Evolutionary conservation across 2,888 invertebrate genomes (phyloP).

Genomic region (Apodemia duryi): DNA sequence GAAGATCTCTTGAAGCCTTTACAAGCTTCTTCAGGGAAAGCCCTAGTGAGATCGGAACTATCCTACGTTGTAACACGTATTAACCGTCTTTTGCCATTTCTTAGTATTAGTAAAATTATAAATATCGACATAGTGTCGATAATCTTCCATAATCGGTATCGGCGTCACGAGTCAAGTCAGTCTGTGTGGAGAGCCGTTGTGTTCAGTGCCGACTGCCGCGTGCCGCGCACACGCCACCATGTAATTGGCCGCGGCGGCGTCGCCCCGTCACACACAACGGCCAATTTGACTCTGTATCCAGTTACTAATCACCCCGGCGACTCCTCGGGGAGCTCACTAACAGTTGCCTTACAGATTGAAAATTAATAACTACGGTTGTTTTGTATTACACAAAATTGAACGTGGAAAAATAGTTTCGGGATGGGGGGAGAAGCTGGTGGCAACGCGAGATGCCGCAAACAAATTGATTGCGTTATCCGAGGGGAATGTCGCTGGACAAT

Average conservation of each 20-base stretch:
- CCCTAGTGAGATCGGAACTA: no score
- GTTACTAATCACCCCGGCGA: constrained; percentile 8
- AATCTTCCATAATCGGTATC: no score
- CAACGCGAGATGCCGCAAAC: not conserved
- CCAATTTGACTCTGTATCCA: constrained; percentile 13
- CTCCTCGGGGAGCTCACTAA: not conserved
- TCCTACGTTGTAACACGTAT: no score
- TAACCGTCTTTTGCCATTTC: no score
- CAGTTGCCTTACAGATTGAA: constrained; percentile 6
- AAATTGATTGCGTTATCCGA: no score
- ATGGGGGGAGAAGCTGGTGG: not conserved
- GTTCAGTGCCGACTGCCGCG: not conserved
- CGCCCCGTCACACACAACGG: constrained; percentile 1
- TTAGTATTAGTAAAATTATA: no score
- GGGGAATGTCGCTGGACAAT: no score
- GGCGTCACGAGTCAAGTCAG: not conserved
- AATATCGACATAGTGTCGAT: no score
- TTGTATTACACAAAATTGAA: not conserved
- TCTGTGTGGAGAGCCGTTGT: not conserved
- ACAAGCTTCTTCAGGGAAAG: no score
- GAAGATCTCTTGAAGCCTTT: no score
- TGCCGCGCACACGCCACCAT: not conserved
- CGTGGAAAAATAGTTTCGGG: not conserved
- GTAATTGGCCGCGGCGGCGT: not conserved
- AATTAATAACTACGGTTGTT: constrained; percentile 1